A percentile compares a stretch with the other conserved stretches of the same genome.
Conservation (phyloP, 2,888 invertebrate genomes). For the Eristalis intricaria region DNA sequence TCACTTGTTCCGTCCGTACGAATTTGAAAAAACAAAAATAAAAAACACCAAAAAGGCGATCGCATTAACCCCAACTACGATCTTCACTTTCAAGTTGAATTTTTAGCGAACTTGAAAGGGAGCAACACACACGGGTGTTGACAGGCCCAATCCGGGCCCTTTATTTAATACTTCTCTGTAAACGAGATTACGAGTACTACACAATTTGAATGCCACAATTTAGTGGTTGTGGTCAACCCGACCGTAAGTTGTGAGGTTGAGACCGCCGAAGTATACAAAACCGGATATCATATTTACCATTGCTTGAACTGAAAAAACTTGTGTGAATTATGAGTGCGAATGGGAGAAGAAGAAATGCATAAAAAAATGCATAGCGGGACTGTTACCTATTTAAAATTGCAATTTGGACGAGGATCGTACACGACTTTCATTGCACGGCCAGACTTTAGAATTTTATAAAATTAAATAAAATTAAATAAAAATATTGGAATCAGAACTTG, state of each 20-base stretch:
- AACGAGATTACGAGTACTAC: background rate
- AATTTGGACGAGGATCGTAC: no score
- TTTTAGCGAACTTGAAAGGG: background rate
- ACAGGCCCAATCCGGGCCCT: background rate
- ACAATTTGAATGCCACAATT: constrained; percentile 11
- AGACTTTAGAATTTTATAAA: no score
- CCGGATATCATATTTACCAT: background rate
- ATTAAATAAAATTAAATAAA: no score
- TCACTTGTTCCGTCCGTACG: background rate
- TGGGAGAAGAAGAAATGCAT: background rate
- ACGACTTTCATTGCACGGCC: no score
- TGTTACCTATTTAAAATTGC: no score
- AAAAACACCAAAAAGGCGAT: constrained; percentile 3
- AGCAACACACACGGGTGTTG: background rate
- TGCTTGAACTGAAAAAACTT: background rate
- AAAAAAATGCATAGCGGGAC: background rate
- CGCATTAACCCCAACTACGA: constrained; percentile 18
- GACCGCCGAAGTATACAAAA: background rate
- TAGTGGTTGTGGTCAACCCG: constrained; percentile 17
- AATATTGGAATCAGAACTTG: no score
- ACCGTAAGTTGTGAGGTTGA: constrained; percentile 6
- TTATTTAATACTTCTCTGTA: background rate
- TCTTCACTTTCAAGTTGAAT: background rate
- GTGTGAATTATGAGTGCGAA: constrained; percentile 5
- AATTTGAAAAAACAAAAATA: background rate